Evolutionary conservation across 1,140 invertebrate genomes (phyloP).

Genomic region (Diorhabda sublineata): DNA sequence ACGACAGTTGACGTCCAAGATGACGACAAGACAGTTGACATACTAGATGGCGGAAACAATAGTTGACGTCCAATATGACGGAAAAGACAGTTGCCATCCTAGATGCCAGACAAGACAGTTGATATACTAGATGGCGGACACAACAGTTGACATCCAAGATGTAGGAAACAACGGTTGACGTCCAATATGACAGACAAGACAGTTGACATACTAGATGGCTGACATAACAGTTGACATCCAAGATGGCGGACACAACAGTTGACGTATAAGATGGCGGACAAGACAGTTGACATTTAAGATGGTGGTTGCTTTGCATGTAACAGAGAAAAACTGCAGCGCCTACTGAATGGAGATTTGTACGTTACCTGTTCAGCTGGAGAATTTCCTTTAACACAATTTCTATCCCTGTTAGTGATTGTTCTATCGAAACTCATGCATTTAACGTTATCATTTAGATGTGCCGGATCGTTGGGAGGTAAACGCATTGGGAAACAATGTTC

Average conservation of each 20-base stretch:
- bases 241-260: not conserved
- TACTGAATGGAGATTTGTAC: too few relatives aligned
- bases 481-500: constrained; percentile 80
- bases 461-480: constrained; percentile 76
- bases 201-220: too few relatives aligned
- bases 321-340: too few relatives aligned
- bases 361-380: constrained; percentile 69
- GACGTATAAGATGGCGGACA: not conserved
- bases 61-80: too few relatives aligned
- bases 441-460: constrained; percentile 62
- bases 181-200: too few relatives aligned
- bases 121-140: not conserved
- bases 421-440: constrained; percentile 84
- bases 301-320: too few relatives aligned
- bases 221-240: not conserved
- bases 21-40: too few relatives aligned
- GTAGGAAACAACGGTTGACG: too few relatives aligned
- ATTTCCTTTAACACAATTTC: constrained; percentile 57
- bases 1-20: too few relatives aligned
- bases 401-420: constrained; percentile 66
- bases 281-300: not conserved
- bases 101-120: not conserved
- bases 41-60: too few relatives aligned
- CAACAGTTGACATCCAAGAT: too few relatives aligned
- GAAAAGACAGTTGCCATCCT: not conserved